phyloP scores from a whole-genome alignment of 2,797 vertebrate species.

The Sebastes hubbsi region DNA sequence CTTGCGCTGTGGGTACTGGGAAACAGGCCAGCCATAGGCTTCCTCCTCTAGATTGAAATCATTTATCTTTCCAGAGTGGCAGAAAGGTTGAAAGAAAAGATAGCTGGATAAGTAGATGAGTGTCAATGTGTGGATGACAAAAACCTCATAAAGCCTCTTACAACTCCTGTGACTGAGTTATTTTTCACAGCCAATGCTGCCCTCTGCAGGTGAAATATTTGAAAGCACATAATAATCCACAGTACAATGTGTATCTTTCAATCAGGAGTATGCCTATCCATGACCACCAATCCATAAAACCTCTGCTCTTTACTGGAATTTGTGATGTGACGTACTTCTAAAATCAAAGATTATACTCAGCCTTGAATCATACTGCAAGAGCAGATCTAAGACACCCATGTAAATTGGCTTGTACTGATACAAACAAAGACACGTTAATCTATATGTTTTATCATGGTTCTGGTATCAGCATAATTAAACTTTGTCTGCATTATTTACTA shows the following conservation, averaged over 20 bases:
- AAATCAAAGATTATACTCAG: background rate
- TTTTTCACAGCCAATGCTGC: slow-evolving; percentile 39
- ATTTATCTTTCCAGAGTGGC: slow-evolving; percentile 80
- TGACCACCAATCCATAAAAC: background rate
- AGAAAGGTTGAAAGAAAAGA: background rate
- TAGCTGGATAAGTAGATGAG: background rate
- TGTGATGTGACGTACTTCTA: background rate
- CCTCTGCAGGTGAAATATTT: slow-evolving; percentile 26
- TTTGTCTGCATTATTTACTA: background rate
- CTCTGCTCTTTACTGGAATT: background rate
- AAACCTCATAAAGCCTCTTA: background rate
- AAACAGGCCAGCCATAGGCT: slow-evolving; percentile 85
- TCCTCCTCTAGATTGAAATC: slow-evolving; percentile 89
- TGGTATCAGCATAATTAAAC: background rate
- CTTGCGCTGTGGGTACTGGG: slow-evolving; percentile 88
- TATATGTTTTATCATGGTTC: background rate
- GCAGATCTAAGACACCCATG: background rate
- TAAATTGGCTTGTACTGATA: background rate
- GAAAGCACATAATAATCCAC: background rate
- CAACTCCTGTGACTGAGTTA: background rate
- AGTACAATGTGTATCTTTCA: background rate
- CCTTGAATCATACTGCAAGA: background rate
- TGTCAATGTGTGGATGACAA: background rate
- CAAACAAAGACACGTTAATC: background rate
- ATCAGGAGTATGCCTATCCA: background rate